Evolutionary conservation across 2,797 vertebrate genomes (phyloP), one percentile per base, ranked within the genome.

Genomic region (Peromyscus melanophrys): DNA sequence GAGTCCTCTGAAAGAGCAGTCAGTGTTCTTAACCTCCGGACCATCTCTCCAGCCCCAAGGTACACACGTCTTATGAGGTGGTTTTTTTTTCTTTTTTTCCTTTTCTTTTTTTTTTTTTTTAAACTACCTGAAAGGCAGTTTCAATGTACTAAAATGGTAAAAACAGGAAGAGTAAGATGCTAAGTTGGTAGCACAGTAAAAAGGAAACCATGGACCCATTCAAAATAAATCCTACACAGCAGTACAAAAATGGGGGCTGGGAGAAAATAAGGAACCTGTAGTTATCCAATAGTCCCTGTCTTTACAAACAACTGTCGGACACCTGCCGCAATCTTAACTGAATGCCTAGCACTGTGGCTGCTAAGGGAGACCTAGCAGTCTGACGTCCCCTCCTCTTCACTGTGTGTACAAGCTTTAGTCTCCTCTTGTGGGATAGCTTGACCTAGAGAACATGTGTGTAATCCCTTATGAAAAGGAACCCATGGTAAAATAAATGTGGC

Each of bases 381-480:
- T 80, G 46, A 25, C 4, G 34, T 78, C 59, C 77, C 82, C 46
- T 71, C 63, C n/a, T 89, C 80, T 86, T 78, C 59, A 78, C 25
- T 92, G 37, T 82, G 65, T 52, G 1, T 57, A 31, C 52, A 91
- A 96, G 55, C 10, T 29, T 55, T 1, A 67, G 37, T 17, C 69
- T 93, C 55, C 57, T 69, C 75, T 92, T 57, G 17, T 81, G 40
- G 25, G 46, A n/a, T 25, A 92, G 61, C 29, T 55, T 31, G 19
- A 27, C 88, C 67, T 77, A 4, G 16, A 86, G 29, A 93, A 55
- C 63, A 92, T 87, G 69, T 95, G 57, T 67, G 11, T n/a, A 93
- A 83, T 71, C 94, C 76, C 65, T 95, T 86, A 88, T 75, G 46
- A 95, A 95, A 97, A 95, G 73, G 27, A 95, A 90, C 78, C 49